A percentile compares a stretch with the other conserved stretches of the same genome.
phyloP scores from a whole-genome alignment of 2,113 vertebrate genomes.

The Oreochromis tanganicae region DNA sequence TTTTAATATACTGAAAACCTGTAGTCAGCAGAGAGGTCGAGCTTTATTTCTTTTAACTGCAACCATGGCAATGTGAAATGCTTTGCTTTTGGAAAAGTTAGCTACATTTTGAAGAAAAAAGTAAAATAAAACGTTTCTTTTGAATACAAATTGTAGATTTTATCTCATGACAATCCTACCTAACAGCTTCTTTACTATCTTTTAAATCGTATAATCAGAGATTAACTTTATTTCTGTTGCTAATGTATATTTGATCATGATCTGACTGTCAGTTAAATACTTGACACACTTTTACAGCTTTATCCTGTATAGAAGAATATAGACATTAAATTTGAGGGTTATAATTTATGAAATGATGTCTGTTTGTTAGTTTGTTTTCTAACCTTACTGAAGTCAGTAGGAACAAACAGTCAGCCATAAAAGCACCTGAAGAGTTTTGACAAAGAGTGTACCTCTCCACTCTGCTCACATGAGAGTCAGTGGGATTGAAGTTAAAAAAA shows the following conservation, averaged over 20 bases:
- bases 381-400: not conserved
- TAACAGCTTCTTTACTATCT: not conserved
- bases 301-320: not conserved
- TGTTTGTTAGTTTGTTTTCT: not conserved
- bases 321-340: not conserved
- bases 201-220: not conserved
- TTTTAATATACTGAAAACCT: fast-evolving
- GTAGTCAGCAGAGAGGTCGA: not conserved
- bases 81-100: not conserved
- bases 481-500: not conserved
- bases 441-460: not conserved
- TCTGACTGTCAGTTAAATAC: not conserved
- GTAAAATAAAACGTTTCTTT: not conserved
- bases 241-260: not conserved
- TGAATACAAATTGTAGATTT: not conserved
- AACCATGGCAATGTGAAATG: not conserved
- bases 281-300: not conserved
- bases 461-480: not conserved
- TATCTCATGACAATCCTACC: not conserved
- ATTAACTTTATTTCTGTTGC: not conserved
- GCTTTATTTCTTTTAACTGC: not conserved
- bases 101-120: not conserved
- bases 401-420: too few species aligned
- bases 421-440: not conserved
- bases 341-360: not conserved